These are phyloP conservation scores for Melieria omissa DNA, from an alignment of 2,888 invertebrate species.

Conservation along the genomic window DNA sequence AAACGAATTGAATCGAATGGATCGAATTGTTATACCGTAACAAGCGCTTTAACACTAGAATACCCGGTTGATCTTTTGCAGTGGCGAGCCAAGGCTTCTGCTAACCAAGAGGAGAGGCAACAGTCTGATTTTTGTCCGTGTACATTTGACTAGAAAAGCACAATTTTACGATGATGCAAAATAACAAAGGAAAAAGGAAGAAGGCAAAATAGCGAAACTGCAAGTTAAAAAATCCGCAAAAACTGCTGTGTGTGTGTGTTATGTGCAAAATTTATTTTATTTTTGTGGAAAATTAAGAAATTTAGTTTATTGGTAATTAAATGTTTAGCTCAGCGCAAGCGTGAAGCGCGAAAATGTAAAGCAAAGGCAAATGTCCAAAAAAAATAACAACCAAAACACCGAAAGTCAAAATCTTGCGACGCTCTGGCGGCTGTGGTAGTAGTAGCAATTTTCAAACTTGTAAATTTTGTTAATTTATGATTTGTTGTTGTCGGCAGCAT, in stretches of 20 bases:
- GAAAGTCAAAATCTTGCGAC: neutral
- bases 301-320: constrained; percentile 8
- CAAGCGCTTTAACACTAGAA: too few species aligned
- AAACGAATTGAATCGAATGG: too few species aligned
- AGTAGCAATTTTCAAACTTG: neutral
- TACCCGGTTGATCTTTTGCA: too few species aligned
- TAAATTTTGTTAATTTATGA: constrained; percentile 5
- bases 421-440: neutral
- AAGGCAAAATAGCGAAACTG: neutral
- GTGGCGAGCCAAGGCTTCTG: too few species aligned
- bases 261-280: neutral
- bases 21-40: too few species aligned
- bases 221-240: neutral
- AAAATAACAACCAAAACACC: neutral
- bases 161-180: neutral
- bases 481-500: neutral
- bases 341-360: too few species aligned
- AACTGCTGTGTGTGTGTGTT: neutral
- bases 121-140: neutral
- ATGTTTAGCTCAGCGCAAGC: neutral
- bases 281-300: constrained; percentile 4
- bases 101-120: too few species aligned
- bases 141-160: neutral
- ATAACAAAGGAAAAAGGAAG: neutral
- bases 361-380: too few species aligned